Evolutionary conservation across 2,113 vertebrate species (phyloP).

Genomic region (Podarcis muralis): DNA sequence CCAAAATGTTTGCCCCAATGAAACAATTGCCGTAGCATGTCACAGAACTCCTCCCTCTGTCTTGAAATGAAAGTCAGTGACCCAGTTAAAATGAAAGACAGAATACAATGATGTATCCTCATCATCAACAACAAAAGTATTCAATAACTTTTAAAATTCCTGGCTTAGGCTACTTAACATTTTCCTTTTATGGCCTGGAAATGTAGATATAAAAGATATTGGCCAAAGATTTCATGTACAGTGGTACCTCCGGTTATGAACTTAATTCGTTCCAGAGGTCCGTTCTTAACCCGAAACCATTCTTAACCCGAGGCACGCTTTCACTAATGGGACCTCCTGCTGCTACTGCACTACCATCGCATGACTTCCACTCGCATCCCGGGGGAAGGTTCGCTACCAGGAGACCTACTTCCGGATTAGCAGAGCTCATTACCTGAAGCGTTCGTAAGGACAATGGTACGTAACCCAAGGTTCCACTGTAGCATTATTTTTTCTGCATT

Average conservation of each 20-base stretch:
- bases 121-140: neutral
- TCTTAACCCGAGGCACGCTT: too few relatives aligned
- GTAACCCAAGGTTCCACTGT: too few relatives aligned
- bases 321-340: too few relatives aligned
- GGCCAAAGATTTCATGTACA: neutral
- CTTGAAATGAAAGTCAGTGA: neutral
- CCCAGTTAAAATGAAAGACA: neutral
- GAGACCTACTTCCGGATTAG: too few relatives aligned
- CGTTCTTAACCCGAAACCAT: too few relatives aligned
- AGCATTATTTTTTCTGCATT: neutral
- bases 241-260: neutral
- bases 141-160: neutral
- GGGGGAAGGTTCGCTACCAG: too few relatives aligned
- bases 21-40: too few relatives aligned
- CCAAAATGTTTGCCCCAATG: too few relatives aligned
- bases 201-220: neutral
- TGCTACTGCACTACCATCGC: fast-evolving
- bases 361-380: too few relatives aligned
- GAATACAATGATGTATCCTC: neutral
- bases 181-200: neutral
- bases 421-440: too few relatives aligned
- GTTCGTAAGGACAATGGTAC: too few relatives aligned
- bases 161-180: neutral
- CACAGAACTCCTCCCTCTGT: neutral
- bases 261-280: too few relatives aligned